Evolutionary conservation across 2,797 vertebrate genomes (phyloP).

Genomic region (Malurus leucopterus): DNA sequence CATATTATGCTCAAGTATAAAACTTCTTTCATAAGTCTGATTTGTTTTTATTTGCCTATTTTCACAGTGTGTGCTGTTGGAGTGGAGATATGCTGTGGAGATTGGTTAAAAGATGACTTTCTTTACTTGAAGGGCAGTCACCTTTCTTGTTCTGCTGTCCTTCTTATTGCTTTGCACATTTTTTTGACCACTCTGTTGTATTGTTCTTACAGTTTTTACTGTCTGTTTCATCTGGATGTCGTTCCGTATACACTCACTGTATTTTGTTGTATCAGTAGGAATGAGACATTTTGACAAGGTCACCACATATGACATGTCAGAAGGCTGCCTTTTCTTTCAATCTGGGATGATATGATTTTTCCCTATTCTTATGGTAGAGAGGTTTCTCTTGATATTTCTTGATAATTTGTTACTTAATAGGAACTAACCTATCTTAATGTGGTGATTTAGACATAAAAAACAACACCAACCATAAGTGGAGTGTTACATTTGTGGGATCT

Average conservation of each 20-base stretch:
- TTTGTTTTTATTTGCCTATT: background rate
- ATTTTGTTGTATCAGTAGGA: conserved; percentile 22
- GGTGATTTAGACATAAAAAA: background rate
- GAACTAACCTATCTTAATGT: background rate
- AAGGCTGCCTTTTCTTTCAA: background rate
- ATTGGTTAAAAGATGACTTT: background rate
- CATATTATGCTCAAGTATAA: background rate
- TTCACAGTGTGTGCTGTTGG: background rate
- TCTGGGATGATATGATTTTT: background rate
- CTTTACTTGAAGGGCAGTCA: background rate
- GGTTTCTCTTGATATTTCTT: background rate
- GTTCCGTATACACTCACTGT: background rate
- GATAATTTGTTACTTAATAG: background rate
- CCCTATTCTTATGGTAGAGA: background rate
- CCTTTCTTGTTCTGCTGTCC: background rate
- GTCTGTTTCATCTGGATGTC: background rate
- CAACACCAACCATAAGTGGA: background rate
- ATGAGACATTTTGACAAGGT: conserved; percentile 34
- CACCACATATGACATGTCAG: background rate
- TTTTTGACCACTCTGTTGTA: background rate
- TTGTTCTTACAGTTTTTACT: background rate
- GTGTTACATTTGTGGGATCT: background rate
- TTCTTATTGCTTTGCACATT: background rate
- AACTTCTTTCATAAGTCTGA: background rate
- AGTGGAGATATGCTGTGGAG: background rate